Evolutionary conservation across 2,888 invertebrate genomes (phyloP).

Genomic region (Drosophila silvestris): DNA sequence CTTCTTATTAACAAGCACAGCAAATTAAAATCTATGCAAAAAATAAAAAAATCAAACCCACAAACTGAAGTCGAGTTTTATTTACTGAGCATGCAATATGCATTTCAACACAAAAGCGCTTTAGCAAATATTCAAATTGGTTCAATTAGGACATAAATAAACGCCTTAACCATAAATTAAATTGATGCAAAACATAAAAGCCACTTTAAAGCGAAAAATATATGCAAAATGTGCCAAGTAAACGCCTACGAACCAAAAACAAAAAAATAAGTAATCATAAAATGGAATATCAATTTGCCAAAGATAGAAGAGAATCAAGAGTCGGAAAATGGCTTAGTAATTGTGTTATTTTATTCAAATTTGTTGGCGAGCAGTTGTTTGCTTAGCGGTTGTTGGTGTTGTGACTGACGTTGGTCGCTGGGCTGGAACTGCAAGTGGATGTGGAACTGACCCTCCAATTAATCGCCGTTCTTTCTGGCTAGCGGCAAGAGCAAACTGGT

Average conservation of each 20-base stretch:
- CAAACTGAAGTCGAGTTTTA: background rate
- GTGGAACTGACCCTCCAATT: conserved; percentile 60
- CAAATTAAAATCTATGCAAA: background rate
- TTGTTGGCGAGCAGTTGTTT: conserved; percentile 53
- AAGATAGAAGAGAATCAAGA: conserved; percentile 28
- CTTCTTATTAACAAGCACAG: background rate
- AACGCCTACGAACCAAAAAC: conserved; percentile 53
- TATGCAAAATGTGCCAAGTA: conserved; percentile 68
- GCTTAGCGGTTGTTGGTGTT: conserved; percentile 36
- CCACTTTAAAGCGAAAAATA: conserved; percentile 64
- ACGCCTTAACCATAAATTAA: conserved; percentile 75
- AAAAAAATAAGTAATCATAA: conserved; percentile 7
- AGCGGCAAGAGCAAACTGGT: conserved; percentile 42
- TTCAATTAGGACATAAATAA: conserved; percentile 80
- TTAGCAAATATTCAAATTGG: conserved; percentile 64
- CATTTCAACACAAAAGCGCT: conserved; percentile 56
- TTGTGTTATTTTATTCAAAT: conserved; percentile 68
- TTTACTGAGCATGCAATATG: conserved; percentile 5
- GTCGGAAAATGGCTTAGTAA: conserved; percentile 55
- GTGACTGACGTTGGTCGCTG: conserved; percentile 25
- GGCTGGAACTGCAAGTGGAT: conserved; percentile 14
- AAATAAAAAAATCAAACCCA: background rate
- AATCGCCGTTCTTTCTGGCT: conserved; percentile 66
- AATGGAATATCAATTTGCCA: conserved; percentile 23
- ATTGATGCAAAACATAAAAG: conserved; percentile 67